Evolutionary conservation across 2,797 vertebrate species (phyloP).

Genomic region (Micropoecilia bifurca): DNA sequence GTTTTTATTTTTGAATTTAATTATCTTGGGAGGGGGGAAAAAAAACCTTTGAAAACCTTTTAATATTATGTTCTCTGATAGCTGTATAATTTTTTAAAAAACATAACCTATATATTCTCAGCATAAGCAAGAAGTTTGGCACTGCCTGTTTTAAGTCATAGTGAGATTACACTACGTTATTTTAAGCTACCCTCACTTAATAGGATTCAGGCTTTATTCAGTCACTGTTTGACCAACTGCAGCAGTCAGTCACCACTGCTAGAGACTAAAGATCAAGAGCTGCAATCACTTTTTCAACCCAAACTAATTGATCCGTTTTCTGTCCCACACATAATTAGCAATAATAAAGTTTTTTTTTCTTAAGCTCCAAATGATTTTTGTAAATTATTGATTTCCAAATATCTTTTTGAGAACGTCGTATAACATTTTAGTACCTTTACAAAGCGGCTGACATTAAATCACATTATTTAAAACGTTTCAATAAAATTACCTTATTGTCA

Average conservation of each 20-base stretch:
- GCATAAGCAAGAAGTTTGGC: not conserved
- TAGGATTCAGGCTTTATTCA: conserved; percentile 51
- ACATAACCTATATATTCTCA: not conserved
- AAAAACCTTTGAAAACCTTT: not conserved
- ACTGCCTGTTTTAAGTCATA: conserved; percentile 11
- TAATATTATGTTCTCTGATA: not conserved
- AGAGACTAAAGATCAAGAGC: not conserved
- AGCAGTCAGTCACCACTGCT: not conserved
- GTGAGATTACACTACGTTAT: conserved; percentile 66
- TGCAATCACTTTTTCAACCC: not conserved
- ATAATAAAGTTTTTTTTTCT: not conserved
- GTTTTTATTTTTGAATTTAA: not conserved
- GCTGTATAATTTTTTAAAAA: not conserved
- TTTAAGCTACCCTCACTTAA: conserved; percentile 63
- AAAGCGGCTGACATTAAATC: not conserved
- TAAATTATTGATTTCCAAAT: not conserved
- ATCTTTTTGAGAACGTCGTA: not conserved
- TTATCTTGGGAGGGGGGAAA: not conserved
- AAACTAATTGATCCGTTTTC: not conserved
- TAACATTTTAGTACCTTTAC: not conserved
- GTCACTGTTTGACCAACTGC: conserved; percentile 29
- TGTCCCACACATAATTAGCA: not conserved
- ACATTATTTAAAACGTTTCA: not conserved
- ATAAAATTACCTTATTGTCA: not conserved
- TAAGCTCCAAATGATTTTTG: not conserved